Conservation (phyloP, 2,113 vertebrate genomes). For the Strix uralensis region DNA sequence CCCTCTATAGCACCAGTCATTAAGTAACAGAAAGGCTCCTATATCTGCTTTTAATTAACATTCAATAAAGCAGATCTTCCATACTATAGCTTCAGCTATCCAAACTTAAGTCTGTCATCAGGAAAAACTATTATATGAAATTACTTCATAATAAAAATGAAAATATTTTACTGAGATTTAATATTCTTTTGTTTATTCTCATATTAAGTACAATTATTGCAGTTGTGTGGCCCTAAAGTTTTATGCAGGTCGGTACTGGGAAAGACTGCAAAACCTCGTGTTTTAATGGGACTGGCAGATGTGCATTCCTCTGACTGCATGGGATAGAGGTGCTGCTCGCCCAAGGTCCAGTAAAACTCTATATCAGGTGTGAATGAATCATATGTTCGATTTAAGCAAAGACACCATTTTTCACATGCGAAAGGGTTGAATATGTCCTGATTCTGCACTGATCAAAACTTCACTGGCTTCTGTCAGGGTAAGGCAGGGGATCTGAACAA, state of each 20-base stretch:
- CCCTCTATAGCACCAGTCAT: not conserved
- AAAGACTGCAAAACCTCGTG: not conserved
- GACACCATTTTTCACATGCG: not conserved
- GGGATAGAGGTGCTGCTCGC: not conserved
- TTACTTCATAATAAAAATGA: not conserved
- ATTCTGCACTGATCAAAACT: constrained; percentile 29
- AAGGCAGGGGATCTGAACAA: constrained; percentile 30
- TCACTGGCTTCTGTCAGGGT: constrained; percentile 6
- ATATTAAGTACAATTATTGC: not conserved
- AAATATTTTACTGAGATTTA: not conserved
- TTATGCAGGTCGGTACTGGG: not conserved
- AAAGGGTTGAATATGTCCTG: not conserved
- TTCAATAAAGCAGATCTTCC: not conserved
- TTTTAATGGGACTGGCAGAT: not conserved
- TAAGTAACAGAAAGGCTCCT: not conserved
- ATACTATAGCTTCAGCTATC: not conserved
- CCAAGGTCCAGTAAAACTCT: not conserved
- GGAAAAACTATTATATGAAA: not conserved
- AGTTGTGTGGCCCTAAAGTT: not conserved
- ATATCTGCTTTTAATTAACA: not conserved
- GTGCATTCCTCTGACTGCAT: not conserved
- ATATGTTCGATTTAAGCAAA: not conserved
- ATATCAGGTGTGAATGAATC: not conserved
- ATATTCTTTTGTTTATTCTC: not conserved
- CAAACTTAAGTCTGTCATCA: not conserved